phyloP scores from a whole-genome alignment of 2,113 vertebrate species.

The Sinocyclocheilus anshuiensis region DNA sequence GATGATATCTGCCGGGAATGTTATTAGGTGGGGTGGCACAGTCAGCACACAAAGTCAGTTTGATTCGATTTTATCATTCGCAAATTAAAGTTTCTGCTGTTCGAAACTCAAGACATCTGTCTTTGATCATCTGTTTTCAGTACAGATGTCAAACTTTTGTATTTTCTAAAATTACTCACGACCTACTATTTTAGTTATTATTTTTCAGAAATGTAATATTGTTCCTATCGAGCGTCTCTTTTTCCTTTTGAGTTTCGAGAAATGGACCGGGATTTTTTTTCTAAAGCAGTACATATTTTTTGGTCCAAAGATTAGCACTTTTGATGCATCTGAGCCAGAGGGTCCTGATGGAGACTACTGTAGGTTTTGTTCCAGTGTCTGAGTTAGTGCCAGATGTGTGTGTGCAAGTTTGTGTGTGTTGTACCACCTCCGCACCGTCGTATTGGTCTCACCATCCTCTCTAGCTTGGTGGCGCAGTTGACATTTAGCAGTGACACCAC shows the following conservation, averaged over 20 bases:
- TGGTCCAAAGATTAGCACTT: background rate
- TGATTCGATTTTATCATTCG: background rate
- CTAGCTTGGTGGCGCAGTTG: slow-evolving; percentile 11
- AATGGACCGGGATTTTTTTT: background rate
- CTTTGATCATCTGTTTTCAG: background rate
- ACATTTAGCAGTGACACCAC: slow-evolving; percentile 27
- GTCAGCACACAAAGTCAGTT: background rate
- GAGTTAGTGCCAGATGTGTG: slow-evolving; percentile 10
- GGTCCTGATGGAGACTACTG: background rate
- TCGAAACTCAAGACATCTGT: background rate
- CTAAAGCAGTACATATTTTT: background rate
- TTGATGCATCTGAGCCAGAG: background rate
- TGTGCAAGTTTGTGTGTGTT: background rate
- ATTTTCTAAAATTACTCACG: background rate
- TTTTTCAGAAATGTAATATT: background rate
- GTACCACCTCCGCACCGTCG: background rate
- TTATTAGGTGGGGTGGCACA: background rate
- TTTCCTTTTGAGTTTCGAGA: background rate
- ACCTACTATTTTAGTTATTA: background rate
- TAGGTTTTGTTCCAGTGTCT: background rate
- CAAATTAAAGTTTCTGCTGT: background rate
- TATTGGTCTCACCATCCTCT: slow-evolving; percentile 8
- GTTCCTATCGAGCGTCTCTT: background rate
- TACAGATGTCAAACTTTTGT: background rate
- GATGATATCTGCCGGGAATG: slow-evolving; percentile 24